A percentile compares a stretch with the other conserved stretches of the same genome.
Evolutionary conservation across 1,140 invertebrate species (phyloP).

Genomic region (Araneus ventricosus): DNA sequence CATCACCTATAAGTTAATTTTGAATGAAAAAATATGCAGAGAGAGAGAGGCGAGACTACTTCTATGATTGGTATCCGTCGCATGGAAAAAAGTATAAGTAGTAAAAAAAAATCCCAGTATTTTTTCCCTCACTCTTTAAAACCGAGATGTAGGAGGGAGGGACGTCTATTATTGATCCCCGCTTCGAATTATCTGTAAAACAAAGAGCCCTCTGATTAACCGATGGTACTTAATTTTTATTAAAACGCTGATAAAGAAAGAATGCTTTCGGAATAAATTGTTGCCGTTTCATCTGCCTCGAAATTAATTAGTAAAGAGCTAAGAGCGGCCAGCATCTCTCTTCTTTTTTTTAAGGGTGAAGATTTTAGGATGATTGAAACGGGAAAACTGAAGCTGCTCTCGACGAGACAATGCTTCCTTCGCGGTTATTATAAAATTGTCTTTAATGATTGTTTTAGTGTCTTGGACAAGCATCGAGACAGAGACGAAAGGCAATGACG

Average conservation of each 20-base stretch:
- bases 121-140: background rate
- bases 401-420: background rate
- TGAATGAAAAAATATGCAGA: background rate
- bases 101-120: background rate
- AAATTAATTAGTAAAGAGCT: slow-evolving; percentile 73
- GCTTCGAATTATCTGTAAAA: slow-evolving; percentile 42
- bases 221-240: slow-evolving; percentile 71
- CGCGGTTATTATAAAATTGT: slow-evolving; percentile 16
- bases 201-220: slow-evolving; percentile 49
- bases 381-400: slow-evolving; percentile 29
- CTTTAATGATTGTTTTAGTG: background rate
- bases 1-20: background rate
- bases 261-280: slow-evolving; percentile 72
- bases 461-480: background rate
- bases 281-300: slow-evolving; percentile 62
- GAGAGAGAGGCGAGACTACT: slow-evolving; percentile 9
- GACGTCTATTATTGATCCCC: background rate
- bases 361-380: slow-evolving; percentile 66
- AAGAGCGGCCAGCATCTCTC: background rate
- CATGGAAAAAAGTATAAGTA: background rate
- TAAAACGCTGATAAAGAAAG: slow-evolving; percentile 71
- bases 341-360: background rate
- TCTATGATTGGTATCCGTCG: slow-evolving; percentile 55
- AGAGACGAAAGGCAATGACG: background rate
- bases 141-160: background rate